A percentile compares a stretch with the other conserved stretches of the same genome.
phyloP scores from a whole-genome alignment of 2,888 invertebrate species.

The Chrysotoxum bicinctum region DNA sequence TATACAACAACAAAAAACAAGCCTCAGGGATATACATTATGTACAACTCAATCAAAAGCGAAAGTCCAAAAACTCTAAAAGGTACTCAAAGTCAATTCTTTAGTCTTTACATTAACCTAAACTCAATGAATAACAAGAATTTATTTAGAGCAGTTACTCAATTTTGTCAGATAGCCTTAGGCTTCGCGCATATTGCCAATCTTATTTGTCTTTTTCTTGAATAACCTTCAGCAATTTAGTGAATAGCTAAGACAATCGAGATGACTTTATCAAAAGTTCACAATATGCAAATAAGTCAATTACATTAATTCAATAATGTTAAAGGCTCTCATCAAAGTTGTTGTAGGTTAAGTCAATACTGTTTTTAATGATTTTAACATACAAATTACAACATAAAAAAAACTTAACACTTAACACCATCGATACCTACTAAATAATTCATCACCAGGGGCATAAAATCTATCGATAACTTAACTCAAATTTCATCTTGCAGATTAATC shows the following conservation, averaged over 20 bases:
- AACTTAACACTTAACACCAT: neutral
- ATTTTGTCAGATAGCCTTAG: neutral
- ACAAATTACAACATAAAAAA: neutral
- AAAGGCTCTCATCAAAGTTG: neutral
- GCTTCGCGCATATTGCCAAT: neutral
- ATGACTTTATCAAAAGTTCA: slow-evolving; percentile 11
- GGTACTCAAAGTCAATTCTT: neutral
- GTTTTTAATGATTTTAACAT: neutral
- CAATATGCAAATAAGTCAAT: slow-evolving; percentile 11
- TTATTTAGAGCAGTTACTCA: slow-evolving; percentile 8
- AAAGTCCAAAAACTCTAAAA: neutral
- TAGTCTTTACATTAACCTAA: neutral
- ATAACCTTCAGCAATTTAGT: neutral
- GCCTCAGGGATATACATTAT: too few species aligned
- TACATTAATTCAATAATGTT: neutral
- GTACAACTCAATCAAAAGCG: slow-evolving; percentile 20
- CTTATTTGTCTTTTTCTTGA: neutral
- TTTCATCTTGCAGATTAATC: slow-evolving; percentile 5
- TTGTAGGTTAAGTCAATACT: neutral
- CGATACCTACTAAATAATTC: neutral
- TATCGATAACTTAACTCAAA: neutral
- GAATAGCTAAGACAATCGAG: neutral
- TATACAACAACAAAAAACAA: neutral
- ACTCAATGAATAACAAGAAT: neutral
- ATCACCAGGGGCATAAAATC: neutral